Base-by-base conservation (phyloP, 2,113 vertebrate genomes). In the Tachysurus fulvidraco region DNA sequence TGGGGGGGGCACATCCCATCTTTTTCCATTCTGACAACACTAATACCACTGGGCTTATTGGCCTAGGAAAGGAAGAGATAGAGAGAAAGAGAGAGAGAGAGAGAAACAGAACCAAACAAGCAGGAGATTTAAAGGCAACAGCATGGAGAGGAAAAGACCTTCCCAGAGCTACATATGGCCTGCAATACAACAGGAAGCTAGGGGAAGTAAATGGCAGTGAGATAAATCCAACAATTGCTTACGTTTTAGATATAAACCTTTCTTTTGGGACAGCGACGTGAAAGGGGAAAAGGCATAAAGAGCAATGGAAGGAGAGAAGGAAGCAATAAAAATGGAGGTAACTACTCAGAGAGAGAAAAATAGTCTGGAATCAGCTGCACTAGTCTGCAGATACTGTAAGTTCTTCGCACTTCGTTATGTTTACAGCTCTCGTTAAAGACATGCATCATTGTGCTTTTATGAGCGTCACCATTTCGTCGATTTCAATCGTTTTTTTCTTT, bases 31-130 rank as follows among this genome's bases (percentile, higher is more conserved):
- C 74, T 86, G 88, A 77, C 84, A 83, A 83, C 80, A 69, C 71
- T 71, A 88, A 86, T 83, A 79, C 84, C 84, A 86, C 71, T 60
- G 81, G 80, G 84, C 87, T 83, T 85, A 81, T 65, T 36, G 36
- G 77, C 57, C 57, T 74, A 57, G 67, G 55, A 77, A 60, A 81
- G 44, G 5, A 30, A 71, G 25, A 77, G 7, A 44, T 16, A 65
- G 1, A 54, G 84, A 50, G n/a, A 62, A n/a, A n/a, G 73, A 30
- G 10, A 46, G 36, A 76, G 44, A n/a, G 16, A 69, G 59, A 62
- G 30, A 81, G 52, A 69, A 14, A 81, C 4, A 81, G 85, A 86
- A 81, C 30, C 30, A 44, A 81, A 80, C 64, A 71, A 44, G 85
- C 30, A 46, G 52, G 23, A 65, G 77, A 86, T 69, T 79, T 54